A percentile compares a stretch with the other conserved stretches of the same genome.
Conservation (phyloP, 2,113 vertebrate species). For the Callorhinus ursinus region DNA sequence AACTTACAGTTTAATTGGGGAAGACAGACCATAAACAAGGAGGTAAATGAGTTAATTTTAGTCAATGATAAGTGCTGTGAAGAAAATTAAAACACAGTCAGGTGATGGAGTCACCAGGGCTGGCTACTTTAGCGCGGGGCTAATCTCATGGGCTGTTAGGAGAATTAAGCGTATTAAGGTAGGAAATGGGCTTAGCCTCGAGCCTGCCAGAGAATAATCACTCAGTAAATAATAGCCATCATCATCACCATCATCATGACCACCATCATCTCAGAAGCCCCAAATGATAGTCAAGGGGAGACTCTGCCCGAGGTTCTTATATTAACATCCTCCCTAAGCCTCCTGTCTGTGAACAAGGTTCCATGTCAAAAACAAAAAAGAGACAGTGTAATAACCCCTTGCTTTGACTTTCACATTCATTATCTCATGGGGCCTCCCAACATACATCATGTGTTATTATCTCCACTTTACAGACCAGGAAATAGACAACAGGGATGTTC, state of each 20-base stretch:
- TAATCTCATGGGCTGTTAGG: slow-evolving; percentile 63
- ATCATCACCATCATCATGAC: not conserved
- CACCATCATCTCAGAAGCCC: slow-evolving; percentile 33
- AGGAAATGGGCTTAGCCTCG: slow-evolving; percentile 51
- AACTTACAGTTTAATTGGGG: slow-evolving; percentile 61
- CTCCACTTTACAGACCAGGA: slow-evolving; percentile 51
- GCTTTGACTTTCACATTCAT: slow-evolving; percentile 55
- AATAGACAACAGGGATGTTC: slow-evolving; percentile 23
- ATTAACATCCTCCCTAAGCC: slow-evolving; percentile 22
- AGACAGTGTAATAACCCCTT: slow-evolving; percentile 68
- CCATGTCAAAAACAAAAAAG: slow-evolving; percentile 52
- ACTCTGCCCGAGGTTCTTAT: slow-evolving; percentile 51
- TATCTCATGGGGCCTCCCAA: slow-evolving; percentile 50
- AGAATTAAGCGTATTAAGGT: slow-evolving; percentile 66
- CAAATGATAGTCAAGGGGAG: slow-evolving; percentile 49
- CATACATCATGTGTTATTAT: slow-evolving; percentile 53
- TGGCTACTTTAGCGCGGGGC: slow-evolving; percentile 16
- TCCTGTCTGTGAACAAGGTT: slow-evolving; percentile 44
- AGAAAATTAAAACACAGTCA: slow-evolving; percentile 64
- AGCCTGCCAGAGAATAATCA: slow-evolving; percentile 57
- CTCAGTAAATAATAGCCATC: slow-evolving; percentile 58
- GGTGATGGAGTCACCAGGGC: slow-evolving; percentile 38
- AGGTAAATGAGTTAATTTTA: slow-evolving; percentile 74
- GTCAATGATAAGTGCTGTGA: slow-evolving; percentile 50
- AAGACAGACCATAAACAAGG: slow-evolving; percentile 61